These are phyloP conservation scores for Centropristis striata DNA, from an alignment of 2,113 vertebrate species.

Conservation along the genomic window DNA sequence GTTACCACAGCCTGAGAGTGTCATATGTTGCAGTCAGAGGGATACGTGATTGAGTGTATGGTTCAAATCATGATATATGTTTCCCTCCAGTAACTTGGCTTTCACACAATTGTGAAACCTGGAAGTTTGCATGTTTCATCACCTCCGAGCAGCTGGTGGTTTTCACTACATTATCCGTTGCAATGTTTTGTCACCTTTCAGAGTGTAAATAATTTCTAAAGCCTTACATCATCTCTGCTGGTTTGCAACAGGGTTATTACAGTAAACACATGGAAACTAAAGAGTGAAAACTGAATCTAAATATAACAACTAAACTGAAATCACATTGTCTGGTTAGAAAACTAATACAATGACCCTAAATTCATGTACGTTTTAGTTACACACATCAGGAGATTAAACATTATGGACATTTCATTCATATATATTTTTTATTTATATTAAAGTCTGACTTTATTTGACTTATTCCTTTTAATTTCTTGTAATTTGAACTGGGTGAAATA, in stretches of 20 bases:
- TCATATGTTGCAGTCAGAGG: conserved; percentile 2
- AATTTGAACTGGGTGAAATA: too few species aligned
- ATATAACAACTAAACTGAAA: too few species aligned
- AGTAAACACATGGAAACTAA: too few species aligned
- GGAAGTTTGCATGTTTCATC: conserved; percentile 48
- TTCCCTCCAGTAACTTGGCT: conserved; percentile 44
- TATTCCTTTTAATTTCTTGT: too few species aligned
- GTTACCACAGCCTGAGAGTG: conserved; percentile 1
- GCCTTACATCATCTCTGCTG: conserved; percentile 46
- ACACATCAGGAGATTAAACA: too few species aligned
- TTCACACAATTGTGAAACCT: conserved; percentile 38
- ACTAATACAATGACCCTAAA: too few species aligned
- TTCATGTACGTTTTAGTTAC: too few species aligned
- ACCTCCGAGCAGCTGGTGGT: conserved; percentile 36
- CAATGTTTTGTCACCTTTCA: conserved; percentile 61
- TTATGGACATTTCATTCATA: too few species aligned
- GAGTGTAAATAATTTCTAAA: conserved; percentile 60
- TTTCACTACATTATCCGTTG: conserved; percentile 41
- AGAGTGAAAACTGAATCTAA: too few species aligned
- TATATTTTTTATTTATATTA: too few species aligned
- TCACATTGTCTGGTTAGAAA: too few species aligned
- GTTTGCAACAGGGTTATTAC: neutral
- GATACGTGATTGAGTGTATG: conserved; percentile 7
- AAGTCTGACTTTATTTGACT: too few species aligned
- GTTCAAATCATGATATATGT: conserved; percentile 33